Evolutionary conservation across 2,797 vertebrate genomes (phyloP).

Genomic region (Malurus splendens): DNA sequence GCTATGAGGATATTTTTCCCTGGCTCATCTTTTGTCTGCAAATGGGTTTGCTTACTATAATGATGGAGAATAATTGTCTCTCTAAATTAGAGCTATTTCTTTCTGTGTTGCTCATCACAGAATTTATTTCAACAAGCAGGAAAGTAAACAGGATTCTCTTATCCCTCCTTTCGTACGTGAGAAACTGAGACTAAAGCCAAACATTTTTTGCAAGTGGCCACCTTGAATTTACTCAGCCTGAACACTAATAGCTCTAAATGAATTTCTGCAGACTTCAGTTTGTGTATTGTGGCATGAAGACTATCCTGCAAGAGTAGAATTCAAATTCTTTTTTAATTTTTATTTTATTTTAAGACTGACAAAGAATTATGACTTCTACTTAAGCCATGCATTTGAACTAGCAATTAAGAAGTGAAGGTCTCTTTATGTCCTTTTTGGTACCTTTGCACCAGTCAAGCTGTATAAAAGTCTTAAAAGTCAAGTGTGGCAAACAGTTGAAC

Average conservation of each 20-base stretch:
- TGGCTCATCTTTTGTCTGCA: background rate
- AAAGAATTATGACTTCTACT: background rate
- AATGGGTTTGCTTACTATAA: background rate
- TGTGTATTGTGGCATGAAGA: background rate
- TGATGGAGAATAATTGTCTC: background rate
- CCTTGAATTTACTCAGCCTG: background rate
- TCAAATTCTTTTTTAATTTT: background rate
- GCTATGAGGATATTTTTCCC: background rate
- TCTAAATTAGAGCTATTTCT: background rate
- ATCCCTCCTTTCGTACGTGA: background rate
- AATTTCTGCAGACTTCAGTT: background rate
- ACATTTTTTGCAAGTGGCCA: background rate
- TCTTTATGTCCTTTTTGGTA: background rate
- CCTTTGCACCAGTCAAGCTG: background rate
- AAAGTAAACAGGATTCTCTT: constrained; percentile 16
- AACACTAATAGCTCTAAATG: background rate
- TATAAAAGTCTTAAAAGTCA: background rate
- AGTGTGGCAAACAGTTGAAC: background rate
- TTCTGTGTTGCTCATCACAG: background rate
- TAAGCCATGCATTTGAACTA: background rate
- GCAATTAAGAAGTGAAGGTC: background rate
- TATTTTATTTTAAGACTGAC: background rate
- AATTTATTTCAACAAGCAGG: background rate
- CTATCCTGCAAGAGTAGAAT: background rate
- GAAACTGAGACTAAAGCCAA: background rate